These are phyloP conservation scores for Cosmia trapezina DNA, from an alignment of 2,888 invertebrate species.

Conservation along the genomic window DNA sequence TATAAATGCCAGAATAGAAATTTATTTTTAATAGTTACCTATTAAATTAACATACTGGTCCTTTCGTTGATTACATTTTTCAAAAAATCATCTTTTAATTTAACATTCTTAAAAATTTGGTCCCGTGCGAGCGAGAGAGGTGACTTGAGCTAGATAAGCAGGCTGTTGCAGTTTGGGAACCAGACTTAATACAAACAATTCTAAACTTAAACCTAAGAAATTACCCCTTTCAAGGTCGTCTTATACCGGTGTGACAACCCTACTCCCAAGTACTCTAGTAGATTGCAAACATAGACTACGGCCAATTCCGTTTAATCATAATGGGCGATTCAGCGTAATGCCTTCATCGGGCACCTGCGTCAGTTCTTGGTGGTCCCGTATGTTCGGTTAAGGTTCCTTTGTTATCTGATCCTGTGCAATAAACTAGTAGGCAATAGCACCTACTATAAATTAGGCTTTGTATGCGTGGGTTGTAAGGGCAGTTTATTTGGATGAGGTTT, in stretches of 20 bases:
- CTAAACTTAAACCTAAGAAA: background rate
- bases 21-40: no score
- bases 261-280: slow-evolving; percentile 72
- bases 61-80: no score
- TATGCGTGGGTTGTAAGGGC: slow-evolving; percentile 27
- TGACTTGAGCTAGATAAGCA: background rate
- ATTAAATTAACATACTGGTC: no score
- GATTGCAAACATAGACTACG: slow-evolving; percentile 85
- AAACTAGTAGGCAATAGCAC: slow-evolving; percentile 58
- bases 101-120: no score
- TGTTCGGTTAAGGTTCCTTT: slow-evolving; percentile 57
- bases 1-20: no score
- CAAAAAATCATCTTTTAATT: no score
- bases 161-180: background rate
- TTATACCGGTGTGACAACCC: slow-evolving; percentile 49
- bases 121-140: no score
- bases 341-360: slow-evolving; percentile 87
- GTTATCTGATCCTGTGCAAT: slow-evolving; percentile 64
- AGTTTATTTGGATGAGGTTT: slow-evolving; percentile 12
- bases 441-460: slow-evolving; percentile 46
- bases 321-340: slow-evolving; percentile 86
- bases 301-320: slow-evolving; percentile 84
- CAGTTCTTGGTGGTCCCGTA: slow-evolving; percentile 71
- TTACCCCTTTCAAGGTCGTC: slow-evolving; percentile 6
- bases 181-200: background rate